Evolutionary conservation across 2,888 invertebrate genomes (phyloP).

Genomic region (Tolmerus cingulatus): DNA sequence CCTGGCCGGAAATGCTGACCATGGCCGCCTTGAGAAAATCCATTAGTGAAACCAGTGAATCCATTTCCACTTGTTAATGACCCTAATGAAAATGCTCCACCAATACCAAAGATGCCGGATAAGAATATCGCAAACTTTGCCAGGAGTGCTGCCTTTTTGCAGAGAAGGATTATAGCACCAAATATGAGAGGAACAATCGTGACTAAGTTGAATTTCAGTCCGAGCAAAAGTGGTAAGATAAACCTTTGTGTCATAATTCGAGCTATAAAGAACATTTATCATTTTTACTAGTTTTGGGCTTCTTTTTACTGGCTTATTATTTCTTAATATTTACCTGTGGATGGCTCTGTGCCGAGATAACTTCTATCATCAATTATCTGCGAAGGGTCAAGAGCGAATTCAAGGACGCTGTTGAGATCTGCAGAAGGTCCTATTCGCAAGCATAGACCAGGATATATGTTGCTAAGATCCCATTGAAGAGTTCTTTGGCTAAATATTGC

Average conservation of each 20-base stretch:
- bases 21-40: slow-evolving; percentile 46
- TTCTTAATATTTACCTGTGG: slow-evolving; percentile 55
- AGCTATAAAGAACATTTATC: slow-evolving; percentile 65
- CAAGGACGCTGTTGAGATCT: slow-evolving; percentile 74
- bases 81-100: slow-evolving; percentile 57
- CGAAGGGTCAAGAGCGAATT: slow-evolving; percentile 74
- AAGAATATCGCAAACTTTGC: slow-evolving; percentile 78
- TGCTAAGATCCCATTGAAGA: slow-evolving; percentile 77
- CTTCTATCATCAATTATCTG: slow-evolving; percentile 63
- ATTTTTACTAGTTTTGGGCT: background rate
- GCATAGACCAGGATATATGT: slow-evolving; percentile 76
- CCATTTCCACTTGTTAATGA: slow-evolving; percentile 55
- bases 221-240: slow-evolving; percentile 78
- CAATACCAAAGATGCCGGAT: slow-evolving; percentile 73
- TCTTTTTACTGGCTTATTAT: background rate
- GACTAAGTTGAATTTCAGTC: slow-evolving; percentile 80
- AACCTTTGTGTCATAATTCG: slow-evolving; percentile 75
- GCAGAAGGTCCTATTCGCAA: slow-evolving; percentile 79
- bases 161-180: slow-evolving; percentile 73
- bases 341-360: slow-evolving; percentile 57
- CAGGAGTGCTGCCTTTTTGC: slow-evolving; percentile 79
- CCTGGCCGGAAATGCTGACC: slow-evolving; percentile 38
- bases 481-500: slow-evolving; percentile 75
- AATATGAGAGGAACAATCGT: slow-evolving; percentile 78
- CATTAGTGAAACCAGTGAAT: slow-evolving; percentile 48